phyloP scores from a whole-genome alignment of 2,888 invertebrate genomes.

The Chymomyza amoena region DNA sequence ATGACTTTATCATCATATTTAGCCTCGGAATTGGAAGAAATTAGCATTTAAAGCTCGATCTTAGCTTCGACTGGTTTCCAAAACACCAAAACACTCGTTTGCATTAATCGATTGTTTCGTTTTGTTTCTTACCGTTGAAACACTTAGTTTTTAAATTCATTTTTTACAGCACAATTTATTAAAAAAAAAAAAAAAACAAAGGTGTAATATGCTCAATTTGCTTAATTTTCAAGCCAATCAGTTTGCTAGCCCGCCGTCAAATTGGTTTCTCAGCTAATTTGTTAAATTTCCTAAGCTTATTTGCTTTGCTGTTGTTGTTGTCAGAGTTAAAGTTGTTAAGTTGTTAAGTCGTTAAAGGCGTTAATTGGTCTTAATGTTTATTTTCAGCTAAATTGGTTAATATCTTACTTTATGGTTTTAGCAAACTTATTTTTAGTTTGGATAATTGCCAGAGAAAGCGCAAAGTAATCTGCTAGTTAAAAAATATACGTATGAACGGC shows the following conservation, averaged over 20 bases:
- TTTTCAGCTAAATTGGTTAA: constrained; percentile 36
- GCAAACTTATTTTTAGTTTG: neutral
- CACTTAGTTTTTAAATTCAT: neutral
- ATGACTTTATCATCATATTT: constrained; percentile 68
- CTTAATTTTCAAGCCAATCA: constrained; percentile 15
- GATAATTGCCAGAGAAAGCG: neutral
- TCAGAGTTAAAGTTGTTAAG: constrained; percentile 4
- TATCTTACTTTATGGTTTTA: constrained; percentile 57
- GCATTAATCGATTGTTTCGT: neutral
- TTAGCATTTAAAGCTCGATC: constrained; percentile 46
- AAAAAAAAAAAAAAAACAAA: neutral
- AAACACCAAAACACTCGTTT: constrained; percentile 1
- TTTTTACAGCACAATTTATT: constrained; percentile 16
- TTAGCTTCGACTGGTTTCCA: constrained; percentile 31
- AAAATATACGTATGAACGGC: neutral
- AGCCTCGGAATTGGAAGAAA: constrained; percentile 21
- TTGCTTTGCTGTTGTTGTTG: constrained; percentile 13
- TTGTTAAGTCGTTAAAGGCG: constrained; percentile 44
- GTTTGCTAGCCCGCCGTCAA: constrained; percentile 11
- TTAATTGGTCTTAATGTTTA: constrained; percentile 50
- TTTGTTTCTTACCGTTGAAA: neutral
- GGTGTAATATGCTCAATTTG: constrained; percentile 1
- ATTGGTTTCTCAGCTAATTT: constrained; percentile 56
- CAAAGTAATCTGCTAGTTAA: neutral
- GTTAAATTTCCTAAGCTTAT: constrained; percentile 61